phyloP scores from a whole-genome alignment of 2,113 vertebrate species.

The Trinectes maculatus region DNA sequence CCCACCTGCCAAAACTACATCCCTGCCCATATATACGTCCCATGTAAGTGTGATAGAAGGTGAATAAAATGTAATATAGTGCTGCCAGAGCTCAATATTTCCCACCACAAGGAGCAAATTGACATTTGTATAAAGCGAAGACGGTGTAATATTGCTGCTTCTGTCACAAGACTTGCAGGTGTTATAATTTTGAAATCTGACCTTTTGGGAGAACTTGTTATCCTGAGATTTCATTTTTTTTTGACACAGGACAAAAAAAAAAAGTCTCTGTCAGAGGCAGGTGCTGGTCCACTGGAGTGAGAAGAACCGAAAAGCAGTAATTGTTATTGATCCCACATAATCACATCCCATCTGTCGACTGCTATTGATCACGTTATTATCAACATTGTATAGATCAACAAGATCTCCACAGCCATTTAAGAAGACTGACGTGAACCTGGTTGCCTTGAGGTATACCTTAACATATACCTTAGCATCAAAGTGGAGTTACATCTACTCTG shows the following conservation, averaged over 20 bases:
- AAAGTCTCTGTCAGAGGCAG: too few relatives aligned
- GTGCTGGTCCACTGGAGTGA: too few relatives aligned
- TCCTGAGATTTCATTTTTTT: conserved; percentile 6
- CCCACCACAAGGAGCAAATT: conserved; percentile 16
- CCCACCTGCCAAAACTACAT: conserved; percentile 35
- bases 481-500: conserved; percentile 3
- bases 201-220: conserved; percentile 16
- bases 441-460: neutral
- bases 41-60: conserved; percentile 16
- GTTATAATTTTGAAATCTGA: conserved; percentile 17
- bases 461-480: conserved; percentile 10
- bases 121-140: conserved; percentile 36
- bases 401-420: neutral
- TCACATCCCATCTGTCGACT: too few relatives aligned
- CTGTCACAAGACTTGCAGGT: conserved; percentile 13
- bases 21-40: neutral
- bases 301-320: too few relatives aligned
- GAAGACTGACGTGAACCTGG: neutral
- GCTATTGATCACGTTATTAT: neutral
- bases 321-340: too few relatives aligned
- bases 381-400: too few relatives aligned
- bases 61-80: conserved; percentile 29
- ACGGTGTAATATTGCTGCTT: neutral
- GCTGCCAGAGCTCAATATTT: conserved; percentile 19
- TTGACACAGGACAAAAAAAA: conserved; percentile 5